Percentiles rank a stretch among this genome's conserved stretches.
Conservation (phyloP, 2,888 invertebrate genomes). For the Dasysyrphus tricinctus region DNA sequence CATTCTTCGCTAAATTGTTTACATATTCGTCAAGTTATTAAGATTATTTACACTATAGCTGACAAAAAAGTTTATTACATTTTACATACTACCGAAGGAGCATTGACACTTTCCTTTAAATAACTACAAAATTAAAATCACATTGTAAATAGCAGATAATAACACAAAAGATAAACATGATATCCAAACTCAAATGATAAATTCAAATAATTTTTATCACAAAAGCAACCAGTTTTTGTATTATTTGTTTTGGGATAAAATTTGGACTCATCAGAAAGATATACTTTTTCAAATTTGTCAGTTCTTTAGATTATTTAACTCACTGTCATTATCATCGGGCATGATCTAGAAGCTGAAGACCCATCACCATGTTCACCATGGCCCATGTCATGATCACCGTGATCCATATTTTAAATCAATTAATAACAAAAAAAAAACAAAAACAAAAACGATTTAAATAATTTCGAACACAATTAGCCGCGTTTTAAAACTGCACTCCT, state of each 20-base stretch:
- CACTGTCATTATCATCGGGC: constrained; percentile 83
- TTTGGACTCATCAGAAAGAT: background rate
- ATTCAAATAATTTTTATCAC: background rate
- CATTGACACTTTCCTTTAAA: background rate
- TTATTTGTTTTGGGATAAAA: background rate
- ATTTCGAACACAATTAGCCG: background rate
- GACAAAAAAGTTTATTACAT: no score
- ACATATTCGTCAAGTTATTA: no score
- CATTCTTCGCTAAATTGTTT: no score
- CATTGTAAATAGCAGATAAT: constrained; percentile 3
- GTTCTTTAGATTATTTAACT: constrained; percentile 75
- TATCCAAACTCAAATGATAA: constrained; percentile 4
- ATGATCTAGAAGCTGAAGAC: constrained; percentile 73
- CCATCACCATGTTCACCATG: constrained; percentile 74
- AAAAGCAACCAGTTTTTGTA: background rate
- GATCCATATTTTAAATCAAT: background rate
- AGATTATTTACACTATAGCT: no score
- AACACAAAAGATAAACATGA: constrained; percentile 2
- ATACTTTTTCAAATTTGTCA: background rate
- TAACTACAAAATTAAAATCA: background rate
- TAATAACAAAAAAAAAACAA: background rate
- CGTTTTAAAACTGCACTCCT: constrained; percentile 17
- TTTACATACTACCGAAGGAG: no score
- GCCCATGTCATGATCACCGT: constrained; percentile 22
- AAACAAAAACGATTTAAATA: background rate